Base-by-base conservation (phyloP, 2,888 invertebrate species). In the Stenodema calcarata region DNA sequence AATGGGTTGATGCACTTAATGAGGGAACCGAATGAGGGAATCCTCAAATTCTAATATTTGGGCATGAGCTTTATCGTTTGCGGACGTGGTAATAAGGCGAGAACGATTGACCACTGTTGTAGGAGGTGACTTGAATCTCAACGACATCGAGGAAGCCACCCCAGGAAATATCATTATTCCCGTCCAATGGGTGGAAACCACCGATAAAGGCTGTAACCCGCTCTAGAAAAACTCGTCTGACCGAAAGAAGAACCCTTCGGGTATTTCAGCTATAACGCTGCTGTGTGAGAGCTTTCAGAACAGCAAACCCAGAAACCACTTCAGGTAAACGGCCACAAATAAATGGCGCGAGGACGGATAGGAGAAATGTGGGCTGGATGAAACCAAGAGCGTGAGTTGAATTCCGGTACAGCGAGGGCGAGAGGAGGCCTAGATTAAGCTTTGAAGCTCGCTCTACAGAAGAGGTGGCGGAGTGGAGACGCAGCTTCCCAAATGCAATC, bases 401-500 rank as follows among this genome's bases (percentile, higher is more conserved):
- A 62, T 62, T 62, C 62, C 23, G 9, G 50, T 9, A 18, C 9
- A 18, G 23, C 18, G 9, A 1, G 18, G 62, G 23, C 23, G 11
- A 62, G 50, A 4, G 44, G 23, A 18, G 62, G 62, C 62, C 23
- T 23, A 62, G 62, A 62, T 62, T 62, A 23, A 62, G 62, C 62
- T 62, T 23, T 23, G 62, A 62, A 62, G 62, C 62, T 11, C 23
- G 27, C 18, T 23, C 62, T 9, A 62, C 62, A 62, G 27, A 27
- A 62, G 62, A 62, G 62, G 23, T 62, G 23, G 23, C 62, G 18
- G 62, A 62, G 62, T 9, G 23, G 62, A 62, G 62, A 23, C 35
- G 73, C 30, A 73, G 73, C 14, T 11, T 35, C 73, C 73, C 73
- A 73, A 73, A 73, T 73, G 73, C 73, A 35, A 73, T 73, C 73